These are phyloP conservation scores for Egretta garzetta DNA, from an alignment of 2,113 vertebrate species.

Conservation along the genomic window DNA sequence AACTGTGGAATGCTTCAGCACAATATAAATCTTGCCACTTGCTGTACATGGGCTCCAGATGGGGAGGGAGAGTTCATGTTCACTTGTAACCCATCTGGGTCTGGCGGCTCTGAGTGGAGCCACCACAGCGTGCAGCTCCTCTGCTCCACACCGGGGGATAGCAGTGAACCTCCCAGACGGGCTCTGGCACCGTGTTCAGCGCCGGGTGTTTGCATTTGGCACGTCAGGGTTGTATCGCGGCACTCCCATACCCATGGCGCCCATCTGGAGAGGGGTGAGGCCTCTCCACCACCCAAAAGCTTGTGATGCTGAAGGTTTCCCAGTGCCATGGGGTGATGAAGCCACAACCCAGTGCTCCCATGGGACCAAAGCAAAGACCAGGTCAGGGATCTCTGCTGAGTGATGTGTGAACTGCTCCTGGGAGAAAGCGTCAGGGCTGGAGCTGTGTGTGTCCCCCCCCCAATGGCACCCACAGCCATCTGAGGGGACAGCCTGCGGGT, in stretches of 20 bases:
- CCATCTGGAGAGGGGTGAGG: neutral
- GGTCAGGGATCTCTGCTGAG: neutral
- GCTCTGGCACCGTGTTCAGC: conserved; percentile 2
- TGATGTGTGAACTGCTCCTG: neutral
- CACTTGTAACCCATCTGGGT: conserved; percentile 75
- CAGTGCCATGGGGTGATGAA: neutral
- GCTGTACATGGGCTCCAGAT: conserved; percentile 80
- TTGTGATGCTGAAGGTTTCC: neutral
- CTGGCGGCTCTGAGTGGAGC: conserved; percentile 68
- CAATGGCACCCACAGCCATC: neutral
- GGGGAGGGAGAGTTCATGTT: conserved; percentile 70
- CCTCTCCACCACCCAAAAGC: neutral
- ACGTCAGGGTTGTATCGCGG: neutral
- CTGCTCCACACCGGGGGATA: neutral
- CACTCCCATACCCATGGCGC: neutral
- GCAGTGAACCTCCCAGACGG: conserved; percentile 21
- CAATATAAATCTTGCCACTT: conserved; percentile 83
- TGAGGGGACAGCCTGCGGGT: fast-evolving
- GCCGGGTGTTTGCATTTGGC: conserved; percentile 26
- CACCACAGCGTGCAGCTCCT: conserved; percentile 28
- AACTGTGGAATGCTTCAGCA: conserved; percentile 83
- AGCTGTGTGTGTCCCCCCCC: neutral
- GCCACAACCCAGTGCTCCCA: neutral
- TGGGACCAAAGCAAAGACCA: neutral
- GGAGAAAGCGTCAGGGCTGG: neutral